Evolutionary conservation across 1,140 invertebrate species (phyloP), one percentile per base, ranked within the genome.

Genomic region (Lucilia cuprina): DNA sequence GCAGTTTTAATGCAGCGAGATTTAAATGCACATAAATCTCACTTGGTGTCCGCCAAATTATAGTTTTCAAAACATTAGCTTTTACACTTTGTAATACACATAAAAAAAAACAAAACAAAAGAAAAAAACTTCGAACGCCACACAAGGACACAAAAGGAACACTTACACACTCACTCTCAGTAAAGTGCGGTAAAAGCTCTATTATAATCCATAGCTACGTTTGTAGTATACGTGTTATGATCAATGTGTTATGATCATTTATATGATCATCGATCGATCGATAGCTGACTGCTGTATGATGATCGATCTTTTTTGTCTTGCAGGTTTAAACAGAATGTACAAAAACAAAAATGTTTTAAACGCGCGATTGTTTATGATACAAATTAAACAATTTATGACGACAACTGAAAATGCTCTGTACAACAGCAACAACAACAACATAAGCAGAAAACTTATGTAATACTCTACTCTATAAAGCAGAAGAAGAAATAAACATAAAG

Each of bases 301-400:
- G 89, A 90, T 90, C 89, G 89, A 90, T 90, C 88, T 90, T 88
- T 89, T 89, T 88, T 87, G 86, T 87, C 89, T 88, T 87, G 89
- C 89, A 87, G 89, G 89, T 88, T 90, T 88, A 89, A 30, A 41
- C 41, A 41, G 41, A 41, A 41, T 8, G 41, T 8, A 41, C 41
- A 41, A 41, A 41, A 41, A 5, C 41, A 41, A 41, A 41, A 89
- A 90, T n/a, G 87, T 90, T 90, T 21, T 70, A 91, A 91, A 60
- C 55, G n/a, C 89, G 88, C 89, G 89, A 91, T 91, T 91, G 89
- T 91, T 91, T 91, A 91, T 91, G 89, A 91, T 90, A 91, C 89
- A 91, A 91, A 91, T 91, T 91, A 91, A 91, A 91, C 89, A 91
- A 91, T 91, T 91, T 91, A 91, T 91, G 89, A 90, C 55, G 60